Evolutionary conservation across 2,797 vertebrate species (phyloP), one percentile per base, ranked within the genome.

Genomic region (Sylvia borin): DNA sequence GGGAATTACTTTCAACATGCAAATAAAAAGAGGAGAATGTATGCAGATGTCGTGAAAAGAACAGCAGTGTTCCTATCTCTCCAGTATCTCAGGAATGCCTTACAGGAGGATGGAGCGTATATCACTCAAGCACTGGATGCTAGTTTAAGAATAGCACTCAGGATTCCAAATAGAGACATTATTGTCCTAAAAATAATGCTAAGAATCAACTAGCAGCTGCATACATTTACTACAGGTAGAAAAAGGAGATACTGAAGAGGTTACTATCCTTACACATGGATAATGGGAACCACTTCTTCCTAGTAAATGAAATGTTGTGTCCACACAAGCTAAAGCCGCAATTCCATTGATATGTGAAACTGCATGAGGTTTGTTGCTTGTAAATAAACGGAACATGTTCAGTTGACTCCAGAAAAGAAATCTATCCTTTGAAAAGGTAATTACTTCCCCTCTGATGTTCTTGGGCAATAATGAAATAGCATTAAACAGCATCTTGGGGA

Each of bases 351-450:
- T 42, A 13, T 0, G 31, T 21, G 57, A 70, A 64, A 32, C 8
- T 34, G 45, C n/a, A 34, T 0, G 4, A 83, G 32, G 24, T 32
- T 74, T 4, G 4, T 1, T 64, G 43, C 40, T 74, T 3, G 2
- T 71, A 79, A 92, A 60, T 40, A 64, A 87, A 38, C 7, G 10
- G 40, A 85, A 83, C 31, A 27, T 0, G 1, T 7, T 85, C 34
- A n/a, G 9, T 7, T 54, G 58, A 86, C 27, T 67, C 36, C 50
- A 50, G 48, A 75, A 68, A 75, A 86, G 36, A 64, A 82, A 78
- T 2, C 13, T 50, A 18, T 40, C 38, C n/a, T 85, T 94, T 84
- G 31, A 45, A 81, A 90, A 77, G 19, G 36, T 29, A 83, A 64
- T 54, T 83, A 73, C 18, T 72, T 71, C 36, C 32, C 22, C 53